A percentile compares a stretch with the other conserved stretches of the same genome.
phyloP scores from a whole-genome alignment of 1,140 invertebrate genomes.

The Paramacrobiotus metropolitanus region DNA sequence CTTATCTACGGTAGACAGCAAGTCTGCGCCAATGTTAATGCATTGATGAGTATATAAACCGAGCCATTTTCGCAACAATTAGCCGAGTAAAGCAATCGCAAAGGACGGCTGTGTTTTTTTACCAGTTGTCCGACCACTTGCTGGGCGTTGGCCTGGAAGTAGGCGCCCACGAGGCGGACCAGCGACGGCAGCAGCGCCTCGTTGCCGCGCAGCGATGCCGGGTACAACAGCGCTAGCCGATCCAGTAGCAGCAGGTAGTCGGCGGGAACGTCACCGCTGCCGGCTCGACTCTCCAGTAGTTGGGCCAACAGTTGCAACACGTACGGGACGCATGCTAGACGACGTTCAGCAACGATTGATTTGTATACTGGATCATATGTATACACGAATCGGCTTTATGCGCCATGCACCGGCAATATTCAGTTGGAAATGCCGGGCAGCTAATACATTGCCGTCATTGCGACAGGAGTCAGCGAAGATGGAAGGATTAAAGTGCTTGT shows the following conservation, averaged over 20 bases:
- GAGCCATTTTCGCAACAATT: too few relatives aligned
- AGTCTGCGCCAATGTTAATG: too few relatives aligned
- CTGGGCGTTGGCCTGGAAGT: neutral
- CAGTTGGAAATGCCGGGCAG: neutral
- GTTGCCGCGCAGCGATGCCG: neutral
- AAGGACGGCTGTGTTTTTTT: too few relatives aligned
- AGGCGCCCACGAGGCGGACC: neutral
- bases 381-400: neutral
- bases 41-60: too few relatives aligned
- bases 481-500: neutral
- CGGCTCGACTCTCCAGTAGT: constrained; percentile 51
- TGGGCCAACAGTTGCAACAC: constrained; percentile 87
- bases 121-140: neutral
- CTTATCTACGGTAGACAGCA: too few relatives aligned
- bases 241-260: neutral
- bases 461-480: neutral
- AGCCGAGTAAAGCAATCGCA: too few relatives aligned
- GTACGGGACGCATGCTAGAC: constrained; percentile 81
- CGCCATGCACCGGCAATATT: too few relatives aligned
- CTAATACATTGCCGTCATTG: neutral
- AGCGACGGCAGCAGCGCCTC: neutral
- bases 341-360: neutral
- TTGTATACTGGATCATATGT: too few relatives aligned
- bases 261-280: neutral
- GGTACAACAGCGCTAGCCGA: neutral